Base-by-base conservation (phyloP, 2,113 vertebrate genomes). In the Urocynchramus pylzowi region DNA sequence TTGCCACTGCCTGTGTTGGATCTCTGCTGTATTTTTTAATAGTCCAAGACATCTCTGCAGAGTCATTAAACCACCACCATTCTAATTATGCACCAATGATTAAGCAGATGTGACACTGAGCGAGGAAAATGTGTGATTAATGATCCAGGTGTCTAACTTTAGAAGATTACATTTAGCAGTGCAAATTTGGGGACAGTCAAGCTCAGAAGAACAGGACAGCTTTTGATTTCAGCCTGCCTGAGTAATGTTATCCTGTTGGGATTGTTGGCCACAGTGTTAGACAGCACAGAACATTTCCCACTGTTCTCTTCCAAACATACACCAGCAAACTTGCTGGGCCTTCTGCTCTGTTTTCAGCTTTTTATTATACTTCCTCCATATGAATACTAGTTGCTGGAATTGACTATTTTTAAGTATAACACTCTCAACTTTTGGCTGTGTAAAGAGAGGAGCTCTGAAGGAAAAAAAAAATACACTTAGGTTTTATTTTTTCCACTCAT, bases 51-150 rank as follows among this genome's bases (percentile, higher is more conserved):
- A 37, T 71, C 56, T 93, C 88, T 94, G 73, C 49, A 92, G 78
- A 90, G 68, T 95, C 87, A 78, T 93, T 94, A 95, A 84, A 90
- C 63, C 67, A 78, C 68, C 35, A 87, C 68, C 76, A 81, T 53
- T 84, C 86, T 93, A 96, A 92, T 96, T 94, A 94, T 78, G 73
- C 86, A 94, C 60, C 35, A 44, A 75, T 78, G 79, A 93, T 93
- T 88, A 94, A 92, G 88, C 83, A 95, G 90, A 93, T 90, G 68
- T 86, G 90, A 84, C 95, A 92, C 0, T 68, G 79, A 92, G 54
- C 2, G 3, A 80, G 41, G 30, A 93, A 90, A 84, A 89, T 52
- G 79, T 93, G 52, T 95, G 92, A 96, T 92, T 92, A 96, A 92
- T 4, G 31, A 95, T 88, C 56, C 88, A 94, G 85, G 79, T 92